These are phyloP conservation scores for Dasyprocta punctata DNA, from an alignment of 2,113 vertebrate genomes.

Conservation along the genomic window DNA sequence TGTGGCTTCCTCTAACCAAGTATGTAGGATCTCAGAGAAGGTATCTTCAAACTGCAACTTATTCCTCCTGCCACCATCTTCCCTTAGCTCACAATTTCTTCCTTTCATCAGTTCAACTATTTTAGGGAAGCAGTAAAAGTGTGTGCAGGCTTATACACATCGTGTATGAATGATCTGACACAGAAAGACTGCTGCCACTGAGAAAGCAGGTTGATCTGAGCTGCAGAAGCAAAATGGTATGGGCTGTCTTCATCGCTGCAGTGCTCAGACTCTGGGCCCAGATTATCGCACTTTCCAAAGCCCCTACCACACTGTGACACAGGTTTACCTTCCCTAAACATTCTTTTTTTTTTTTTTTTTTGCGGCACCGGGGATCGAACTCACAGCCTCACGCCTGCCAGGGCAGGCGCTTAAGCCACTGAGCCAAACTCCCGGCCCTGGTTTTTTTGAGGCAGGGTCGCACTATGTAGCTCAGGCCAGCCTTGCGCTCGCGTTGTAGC, in stretches of 20 bases:
- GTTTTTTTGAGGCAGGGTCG: too few relatives aligned
- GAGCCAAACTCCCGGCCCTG: too few relatives aligned
- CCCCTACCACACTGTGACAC: neutral
- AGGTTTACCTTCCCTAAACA: neutral
- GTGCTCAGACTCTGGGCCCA: neutral
- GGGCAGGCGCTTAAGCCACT: too few relatives aligned
- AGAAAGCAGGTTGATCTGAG: neutral
- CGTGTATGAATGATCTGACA: fast-evolving
- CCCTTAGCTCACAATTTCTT: neutral
- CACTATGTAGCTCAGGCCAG: too few relatives aligned
- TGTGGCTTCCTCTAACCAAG: neutral
- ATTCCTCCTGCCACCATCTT: neutral
- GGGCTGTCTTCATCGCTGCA: neutral
- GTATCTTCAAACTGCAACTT: neutral
- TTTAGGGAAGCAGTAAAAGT: neutral
- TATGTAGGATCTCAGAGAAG: neutral
- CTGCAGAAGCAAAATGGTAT: neutral
- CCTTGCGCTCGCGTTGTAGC: too few relatives aligned
- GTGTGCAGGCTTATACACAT: too few relatives aligned
- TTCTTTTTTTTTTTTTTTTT: too few relatives aligned
- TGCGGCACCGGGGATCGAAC: too few relatives aligned
- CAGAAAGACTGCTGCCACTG: neutral
- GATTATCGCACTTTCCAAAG: neutral
- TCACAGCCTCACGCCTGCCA: too few relatives aligned
- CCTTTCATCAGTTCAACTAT: neutral